A percentile compares a stretch with the other conserved stretches of the same genome.
These are phyloP conservation scores for Drosophila lutescens DNA, from an alignment of 2,888 invertebrate genomes.

Conservation along the genomic window DNA sequence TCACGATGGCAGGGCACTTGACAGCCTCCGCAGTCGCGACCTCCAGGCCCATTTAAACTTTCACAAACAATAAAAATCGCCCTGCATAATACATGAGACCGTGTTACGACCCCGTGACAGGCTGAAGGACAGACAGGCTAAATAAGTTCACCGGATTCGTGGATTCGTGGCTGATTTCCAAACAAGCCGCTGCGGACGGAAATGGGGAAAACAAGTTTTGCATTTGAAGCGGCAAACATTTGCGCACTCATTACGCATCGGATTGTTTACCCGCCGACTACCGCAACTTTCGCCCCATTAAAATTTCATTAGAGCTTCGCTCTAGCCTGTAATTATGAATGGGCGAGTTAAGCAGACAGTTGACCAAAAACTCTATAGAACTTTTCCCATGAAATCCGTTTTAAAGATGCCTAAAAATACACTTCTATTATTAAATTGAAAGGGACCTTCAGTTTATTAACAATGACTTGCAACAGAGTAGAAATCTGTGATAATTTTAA, in stretches of 20 bases:
- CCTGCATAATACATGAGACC: slow-evolving; percentile 64
- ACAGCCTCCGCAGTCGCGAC: slow-evolving; percentile 48
- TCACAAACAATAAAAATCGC: slow-evolving; percentile 72
- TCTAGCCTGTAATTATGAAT: slow-evolving; percentile 52
- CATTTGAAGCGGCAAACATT: slow-evolving; percentile 51
- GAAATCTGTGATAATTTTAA: no score
- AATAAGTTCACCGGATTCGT: slow-evolving; percentile 37
- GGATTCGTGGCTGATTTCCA: slow-evolving; percentile 33
- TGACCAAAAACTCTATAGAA: slow-evolving; percentile 29
- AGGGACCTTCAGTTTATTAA: no score
- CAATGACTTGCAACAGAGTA: no score
- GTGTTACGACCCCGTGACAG: slow-evolving; percentile 35
- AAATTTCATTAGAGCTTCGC: slow-evolving; percentile 69
- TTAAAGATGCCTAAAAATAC: no score
- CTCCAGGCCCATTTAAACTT: slow-evolving; percentile 57
- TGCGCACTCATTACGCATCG: slow-evolving; percentile 52
- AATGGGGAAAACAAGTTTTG: slow-evolving; percentile 39
- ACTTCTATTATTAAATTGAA: no score
- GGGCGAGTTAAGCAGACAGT: slow-evolving; percentile 7
- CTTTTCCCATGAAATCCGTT: slow-evolving; percentile 41
- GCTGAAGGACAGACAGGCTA: slow-evolving; percentile 18
- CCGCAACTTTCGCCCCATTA: slow-evolving; percentile 54
- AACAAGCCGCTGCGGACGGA: slow-evolving; percentile 2
- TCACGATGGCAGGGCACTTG: slow-evolving; percentile 35
- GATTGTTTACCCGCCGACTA: slow-evolving; percentile 41